phyloP scores from a whole-genome alignment of 2,888 invertebrate genomes.

The Onthophagus sagittarius region DNA sequence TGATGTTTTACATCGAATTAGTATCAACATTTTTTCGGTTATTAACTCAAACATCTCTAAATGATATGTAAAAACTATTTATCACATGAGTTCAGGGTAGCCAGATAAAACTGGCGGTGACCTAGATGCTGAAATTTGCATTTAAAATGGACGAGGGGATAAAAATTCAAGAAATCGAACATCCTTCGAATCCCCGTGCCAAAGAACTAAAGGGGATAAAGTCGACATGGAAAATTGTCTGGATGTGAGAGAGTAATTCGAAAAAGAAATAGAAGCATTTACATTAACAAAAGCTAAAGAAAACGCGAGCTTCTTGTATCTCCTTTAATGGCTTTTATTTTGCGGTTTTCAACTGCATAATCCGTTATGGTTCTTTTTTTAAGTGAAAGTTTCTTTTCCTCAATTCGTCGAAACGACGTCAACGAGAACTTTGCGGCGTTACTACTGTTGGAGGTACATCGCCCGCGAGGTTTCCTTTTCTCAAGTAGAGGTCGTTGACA shows the following conservation, averaged over 20 bases:
- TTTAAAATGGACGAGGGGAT: background rate
- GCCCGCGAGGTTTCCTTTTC: background rate
- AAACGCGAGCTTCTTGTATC: background rate
- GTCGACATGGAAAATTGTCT: background rate
- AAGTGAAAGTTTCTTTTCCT: background rate
- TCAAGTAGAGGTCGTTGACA: background rate
- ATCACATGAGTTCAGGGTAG: background rate
- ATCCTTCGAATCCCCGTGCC: background rate
- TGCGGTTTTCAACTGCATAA: background rate
- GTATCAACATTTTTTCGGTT: no score
- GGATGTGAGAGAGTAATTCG: no score
- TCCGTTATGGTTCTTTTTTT: background rate
- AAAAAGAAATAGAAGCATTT: background rate
- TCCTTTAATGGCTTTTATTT: background rate
- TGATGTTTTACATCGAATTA: background rate
- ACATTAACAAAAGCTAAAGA: background rate
- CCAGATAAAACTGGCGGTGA: background rate
- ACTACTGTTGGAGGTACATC: background rate
- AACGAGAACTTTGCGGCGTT: background rate
- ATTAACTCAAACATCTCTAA: no score
- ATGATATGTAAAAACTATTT: background rate
- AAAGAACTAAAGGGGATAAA: no score
- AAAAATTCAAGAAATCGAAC: background rate
- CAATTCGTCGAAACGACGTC: background rate
- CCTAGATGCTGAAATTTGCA: background rate